These are phyloP conservation scores for Axea sp. DNA, from an alignment of 2,888 invertebrate species.

Conservation along the genomic window DNA sequence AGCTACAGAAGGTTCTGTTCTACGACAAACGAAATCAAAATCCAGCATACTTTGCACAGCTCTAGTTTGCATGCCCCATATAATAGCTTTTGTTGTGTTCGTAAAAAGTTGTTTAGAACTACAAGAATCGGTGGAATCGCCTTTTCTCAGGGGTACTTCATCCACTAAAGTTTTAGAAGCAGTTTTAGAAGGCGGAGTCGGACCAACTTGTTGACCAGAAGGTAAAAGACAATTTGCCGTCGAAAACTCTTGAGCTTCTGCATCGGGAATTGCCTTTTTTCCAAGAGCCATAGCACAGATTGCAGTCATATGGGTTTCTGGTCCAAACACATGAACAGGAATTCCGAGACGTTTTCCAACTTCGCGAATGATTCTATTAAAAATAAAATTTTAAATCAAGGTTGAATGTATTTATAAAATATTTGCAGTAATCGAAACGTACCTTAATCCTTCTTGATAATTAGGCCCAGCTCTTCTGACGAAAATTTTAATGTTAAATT, in stretches of 20 bases:
- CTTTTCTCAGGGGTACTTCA: constrained; percentile 60
- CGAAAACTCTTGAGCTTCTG: constrained; percentile 85
- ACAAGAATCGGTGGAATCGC: constrained; percentile 68
- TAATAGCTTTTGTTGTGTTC: constrained; percentile 93
- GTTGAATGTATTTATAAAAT: no score
- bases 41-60: constrained; percentile 98
- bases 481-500: constrained; percentile 96
- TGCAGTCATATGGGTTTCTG: constrained; percentile 99
- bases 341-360: constrained; percentile 86
- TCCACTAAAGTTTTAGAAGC: constrained; percentile 53
- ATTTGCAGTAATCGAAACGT: no score
- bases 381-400: no score
- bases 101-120: constrained; percentile 84
- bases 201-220: constrained; percentile 83
- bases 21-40: constrained; percentile 95
- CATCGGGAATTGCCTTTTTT: constrained; percentile 89
- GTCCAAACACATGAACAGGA: constrained; percentile 97
- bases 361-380: constrained; percentile 77
- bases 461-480: constrained; percentile 99
- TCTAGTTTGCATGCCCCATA: constrained; percentile 99
- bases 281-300: constrained; percentile 99
- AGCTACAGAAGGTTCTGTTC: constrained; percentile 94
- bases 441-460: constrained; percentile 97
- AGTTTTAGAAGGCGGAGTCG: constrained; percentile 65
- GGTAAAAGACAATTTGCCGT: constrained; percentile 95